Conservation (phyloP, 2,113 vertebrate species). For the Cryptotis parvus region DNA sequence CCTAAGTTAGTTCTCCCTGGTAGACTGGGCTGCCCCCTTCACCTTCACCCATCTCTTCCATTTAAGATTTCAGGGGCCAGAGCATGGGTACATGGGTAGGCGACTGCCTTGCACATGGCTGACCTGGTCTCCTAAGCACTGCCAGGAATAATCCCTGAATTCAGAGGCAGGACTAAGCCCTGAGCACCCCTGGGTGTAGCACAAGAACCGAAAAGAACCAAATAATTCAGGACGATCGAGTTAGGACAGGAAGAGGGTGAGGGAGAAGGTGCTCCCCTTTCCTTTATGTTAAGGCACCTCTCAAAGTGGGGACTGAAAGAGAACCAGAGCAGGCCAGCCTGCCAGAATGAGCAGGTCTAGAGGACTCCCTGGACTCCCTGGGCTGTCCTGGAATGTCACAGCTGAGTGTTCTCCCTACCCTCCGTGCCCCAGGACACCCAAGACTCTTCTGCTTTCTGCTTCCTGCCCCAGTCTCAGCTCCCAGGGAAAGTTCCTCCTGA, state of each 20-base stretch:
- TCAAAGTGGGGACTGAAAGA: not conserved
- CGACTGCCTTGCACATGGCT: too few relatives aligned
- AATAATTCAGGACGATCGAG: not conserved
- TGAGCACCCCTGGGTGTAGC: too few relatives aligned
- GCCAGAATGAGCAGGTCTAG: too few relatives aligned
- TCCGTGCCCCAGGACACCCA: not conserved
- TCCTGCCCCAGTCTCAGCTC: not conserved
- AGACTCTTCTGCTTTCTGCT: not conserved
- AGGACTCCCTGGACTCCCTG: not conserved
- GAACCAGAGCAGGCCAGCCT: too few relatives aligned
- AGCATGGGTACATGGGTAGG: too few relatives aligned
- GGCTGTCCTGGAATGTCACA: not conserved
- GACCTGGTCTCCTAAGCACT: too few relatives aligned
- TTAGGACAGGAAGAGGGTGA: not conserved
- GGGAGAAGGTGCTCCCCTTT: not conserved
- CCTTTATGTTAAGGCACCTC: not conserved
- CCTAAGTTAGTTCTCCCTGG: not conserved
- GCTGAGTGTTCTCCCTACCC: too few relatives aligned
- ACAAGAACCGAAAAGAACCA: too few relatives aligned
- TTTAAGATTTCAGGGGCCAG: too few relatives aligned
- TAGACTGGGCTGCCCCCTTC: not conserved
- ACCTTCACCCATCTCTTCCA: too few relatives aligned
- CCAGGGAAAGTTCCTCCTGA: not conserved
- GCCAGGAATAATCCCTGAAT: too few relatives aligned
- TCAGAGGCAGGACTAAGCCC: too few relatives aligned